A percentile compares a stretch with the other conserved stretches of the same genome.
Conservation (phyloP, 1,140 invertebrate species). For the Latrodectus geometricus region DNA sequence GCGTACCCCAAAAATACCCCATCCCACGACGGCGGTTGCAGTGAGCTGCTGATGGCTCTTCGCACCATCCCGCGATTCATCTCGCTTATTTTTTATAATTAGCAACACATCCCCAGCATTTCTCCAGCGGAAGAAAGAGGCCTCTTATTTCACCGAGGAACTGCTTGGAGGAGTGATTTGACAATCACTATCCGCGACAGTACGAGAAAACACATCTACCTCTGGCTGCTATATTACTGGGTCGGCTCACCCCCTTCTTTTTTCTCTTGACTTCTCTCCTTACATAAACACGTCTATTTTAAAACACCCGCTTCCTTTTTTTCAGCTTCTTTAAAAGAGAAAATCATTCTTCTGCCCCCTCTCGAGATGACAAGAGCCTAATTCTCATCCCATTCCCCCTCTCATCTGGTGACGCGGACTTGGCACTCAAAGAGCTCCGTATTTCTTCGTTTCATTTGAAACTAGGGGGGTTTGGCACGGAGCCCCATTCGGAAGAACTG, state of each 20-base stretch:
- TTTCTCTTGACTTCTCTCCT: not conserved
- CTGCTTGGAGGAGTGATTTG: constrained; percentile 38
- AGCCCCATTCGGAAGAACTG: constrained; percentile 2
- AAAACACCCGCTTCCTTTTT: constrained; percentile 1
- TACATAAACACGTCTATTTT: constrained; percentile 57
- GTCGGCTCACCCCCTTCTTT: not conserved
- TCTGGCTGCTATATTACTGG: not conserved
- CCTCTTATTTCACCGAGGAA: constrained; percentile 41
- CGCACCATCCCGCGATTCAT: constrained; percentile 7
- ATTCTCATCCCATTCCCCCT: not conserved
- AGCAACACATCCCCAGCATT: constrained; percentile 28
- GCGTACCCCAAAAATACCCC: constrained; percentile 6
- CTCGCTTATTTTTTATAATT: constrained; percentile 46
- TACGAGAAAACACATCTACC: constrained; percentile 29
- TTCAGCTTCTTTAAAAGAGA: not conserved
- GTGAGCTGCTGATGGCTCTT: constrained; percentile 29
- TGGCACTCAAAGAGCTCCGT: constrained; percentile 8
- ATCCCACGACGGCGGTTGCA: not conserved
- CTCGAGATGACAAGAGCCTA: not conserved
- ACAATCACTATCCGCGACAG: constrained; percentile 42
- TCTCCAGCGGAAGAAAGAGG: constrained; percentile 9
- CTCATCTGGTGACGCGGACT: constrained; percentile 20
- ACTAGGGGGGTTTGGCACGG: constrained; percentile 11
- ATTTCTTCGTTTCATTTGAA: constrained; percentile 22
- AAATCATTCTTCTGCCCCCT: not conserved